These are phyloP conservation scores for Nesogale talazaci DNA, from an alignment of 2,113 vertebrate species.

Conservation along the genomic window DNA sequence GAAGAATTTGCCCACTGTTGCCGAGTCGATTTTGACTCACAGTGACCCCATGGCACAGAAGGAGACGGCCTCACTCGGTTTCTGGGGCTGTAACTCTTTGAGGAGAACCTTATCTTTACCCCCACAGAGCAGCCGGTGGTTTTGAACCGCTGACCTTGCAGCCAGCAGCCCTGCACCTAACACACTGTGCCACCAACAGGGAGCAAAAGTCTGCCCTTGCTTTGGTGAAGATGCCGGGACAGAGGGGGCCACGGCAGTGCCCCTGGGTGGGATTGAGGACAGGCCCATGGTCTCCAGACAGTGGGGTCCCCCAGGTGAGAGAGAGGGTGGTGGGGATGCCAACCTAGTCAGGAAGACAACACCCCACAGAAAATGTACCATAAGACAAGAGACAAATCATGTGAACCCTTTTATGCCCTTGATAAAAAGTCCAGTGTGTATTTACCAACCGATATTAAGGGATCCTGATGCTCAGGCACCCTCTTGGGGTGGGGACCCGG, in stretches of 20 bases:
- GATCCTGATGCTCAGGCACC: background rate
- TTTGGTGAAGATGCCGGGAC: background rate
- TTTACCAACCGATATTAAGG: background rate
- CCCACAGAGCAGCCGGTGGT: too few species aligned
- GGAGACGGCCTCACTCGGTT: too few species aligned
- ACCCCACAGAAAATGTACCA: background rate
- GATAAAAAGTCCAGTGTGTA: background rate
- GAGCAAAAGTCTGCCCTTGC: conserved; percentile 14
- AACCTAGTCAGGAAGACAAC: background rate
- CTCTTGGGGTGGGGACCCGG: too few species aligned
- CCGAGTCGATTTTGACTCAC: too few species aligned
- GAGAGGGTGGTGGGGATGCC: background rate
- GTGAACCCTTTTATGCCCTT: background rate
- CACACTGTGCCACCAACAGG: background rate
- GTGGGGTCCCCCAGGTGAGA: background rate
- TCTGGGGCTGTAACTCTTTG: too few species aligned
- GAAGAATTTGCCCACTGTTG: background rate
- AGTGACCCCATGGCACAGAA: too few species aligned
- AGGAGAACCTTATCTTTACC: too few species aligned
- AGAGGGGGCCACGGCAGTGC: background rate
- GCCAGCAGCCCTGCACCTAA: too few species aligned
- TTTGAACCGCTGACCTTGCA: too few species aligned
- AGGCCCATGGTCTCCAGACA: background rate
- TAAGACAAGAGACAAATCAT: background rate
- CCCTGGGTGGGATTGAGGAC: fast-evolving